Percentiles rank a stretch among this genome's conserved stretches.
phyloP scores from a whole-genome alignment of 2,888 invertebrate genomes.

The Temnothorax rugatulus region DNA sequence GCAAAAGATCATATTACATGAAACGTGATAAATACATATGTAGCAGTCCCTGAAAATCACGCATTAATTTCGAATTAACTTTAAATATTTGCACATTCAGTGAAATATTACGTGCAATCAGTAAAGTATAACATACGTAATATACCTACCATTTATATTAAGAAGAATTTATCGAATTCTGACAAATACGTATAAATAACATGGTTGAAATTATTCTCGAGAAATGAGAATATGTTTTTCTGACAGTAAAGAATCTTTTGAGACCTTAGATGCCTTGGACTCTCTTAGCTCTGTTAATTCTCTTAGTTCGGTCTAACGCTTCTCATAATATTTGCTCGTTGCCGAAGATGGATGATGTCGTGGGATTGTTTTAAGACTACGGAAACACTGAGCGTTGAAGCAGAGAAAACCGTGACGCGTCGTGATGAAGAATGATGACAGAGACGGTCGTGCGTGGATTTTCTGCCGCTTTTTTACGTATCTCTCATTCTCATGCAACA shows the following conservation, averaged over 20 bases:
- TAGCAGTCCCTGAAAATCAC: constrained; percentile 23
- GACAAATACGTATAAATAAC: background rate
- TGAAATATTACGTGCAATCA: background rate
- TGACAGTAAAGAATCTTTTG: background rate
- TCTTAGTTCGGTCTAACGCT: constrained; percentile 33
- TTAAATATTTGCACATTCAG: background rate
- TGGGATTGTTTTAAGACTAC: constrained; percentile 73
- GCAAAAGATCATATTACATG: constrained; percentile 34
- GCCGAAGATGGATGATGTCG: constrained; percentile 75
- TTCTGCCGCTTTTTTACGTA: constrained; percentile 4
- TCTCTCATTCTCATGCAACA: background rate
- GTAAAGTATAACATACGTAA: background rate
- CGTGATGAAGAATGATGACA: constrained; percentile 43
- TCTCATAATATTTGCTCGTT: constrained; percentile 35
- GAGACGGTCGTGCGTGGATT: constrained; percentile 10
- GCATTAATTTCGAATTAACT: constrained; percentile 44
- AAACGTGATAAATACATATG: constrained; percentile 27
- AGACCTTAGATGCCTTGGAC: background rate
- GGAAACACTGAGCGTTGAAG: constrained; percentile 62
- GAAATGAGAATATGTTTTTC: background rate
- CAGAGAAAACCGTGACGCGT: constrained; percentile 38
- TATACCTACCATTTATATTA: background rate
- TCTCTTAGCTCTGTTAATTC: constrained; percentile 17
- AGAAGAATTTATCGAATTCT: background rate
- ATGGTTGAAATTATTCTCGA: constrained; percentile 6